Evolutionary conservation across 2,888 invertebrate genomes (phyloP), one percentile per base, ranked within the genome.

Genomic region (Steromphala cineraria): DNA sequence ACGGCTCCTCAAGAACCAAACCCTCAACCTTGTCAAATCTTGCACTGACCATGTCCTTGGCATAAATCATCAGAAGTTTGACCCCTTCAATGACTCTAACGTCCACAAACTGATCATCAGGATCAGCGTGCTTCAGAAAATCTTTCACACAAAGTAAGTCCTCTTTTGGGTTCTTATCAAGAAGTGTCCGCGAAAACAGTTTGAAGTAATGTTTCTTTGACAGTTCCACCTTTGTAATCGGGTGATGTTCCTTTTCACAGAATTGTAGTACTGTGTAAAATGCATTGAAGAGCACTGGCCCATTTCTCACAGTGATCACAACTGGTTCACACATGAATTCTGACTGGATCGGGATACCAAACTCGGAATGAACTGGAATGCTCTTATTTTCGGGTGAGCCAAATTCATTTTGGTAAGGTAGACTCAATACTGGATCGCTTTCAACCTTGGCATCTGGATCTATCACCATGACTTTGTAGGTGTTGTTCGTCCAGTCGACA

Each of bases 401-500:
- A 13, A 89, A 88, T 78, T 90, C 90, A 0, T 87, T 84, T 53
- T 78, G 81, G 28, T 81, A 81, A 1, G 89, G 89, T 53, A 90
- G 85, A 52, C 86, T 83, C 24, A 87, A 81, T n/a, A 81, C 67
- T 5, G 71, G 71, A 15, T 28, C 21, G 5, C 80, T 79, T 62
- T 83, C 86, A 15, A 62, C 79, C 0, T 85, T 83, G 7, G 83
- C 76, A 21, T 87, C 84, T 7, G 87, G 85, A 21, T 85, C 78
- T 10, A 89, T 81, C 36, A 86, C 83, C 75, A 84, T 84, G 53
- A 89, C 85, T 21, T 84, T 83, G 81, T 90, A 89, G 0, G 83
- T 81, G 80, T 90, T 90, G 36, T 84, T 84, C 10, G 83, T 85
- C 89, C 89, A 89, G 78, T 89, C 88, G 40, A 81, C 81, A 21